Evolutionary conservation across 1,140 invertebrate species (phyloP), one percentile per base, ranked within the genome.

Genomic region (Drosophila fuyamai): DNA sequence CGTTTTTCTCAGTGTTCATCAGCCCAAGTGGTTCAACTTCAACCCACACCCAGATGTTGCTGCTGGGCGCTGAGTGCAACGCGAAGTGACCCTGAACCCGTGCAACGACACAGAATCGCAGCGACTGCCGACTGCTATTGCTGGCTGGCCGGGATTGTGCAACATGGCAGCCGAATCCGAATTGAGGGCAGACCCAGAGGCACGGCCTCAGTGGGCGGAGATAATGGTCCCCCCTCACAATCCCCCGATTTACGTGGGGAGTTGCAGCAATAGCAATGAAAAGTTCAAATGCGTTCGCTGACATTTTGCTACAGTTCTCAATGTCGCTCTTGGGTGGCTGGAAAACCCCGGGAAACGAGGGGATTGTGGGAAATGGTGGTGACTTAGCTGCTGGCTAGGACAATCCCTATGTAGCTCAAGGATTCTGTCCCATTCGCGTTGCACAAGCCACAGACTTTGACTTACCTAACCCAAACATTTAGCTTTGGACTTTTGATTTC

Each of bases 241-340:
- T 32, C 35, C 12, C 59, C 4, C 50, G 50, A 29, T 54, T 71
- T 61, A 76, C 74, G 71, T 70, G 78, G 56, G 65, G 54, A 44
- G 61, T 57, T 47, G 57, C 61, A 58, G 63, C 61, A 55, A 59
- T 46, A 18, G 68, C 71, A 83, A 70, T 67, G 73, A 81, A 86
- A 76, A 79, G 82, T 86, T 86, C 82, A 86, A 81, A 86, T 72
- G 76, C 82, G 82, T 86, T 79, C 83, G 79, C 82, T 86, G 79
- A 86, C 79, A 86, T 86, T 81, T 81, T 58, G 72, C 72, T 54
- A 43, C 54, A 76, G 65, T 44, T 56, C 58, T 68, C 81, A 84
- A 84, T 84, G 77, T 54, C 81, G 58, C 36, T 62, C 46, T 50
- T 14, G 14, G 23, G 12, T 44, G 48, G 29, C 29, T 32, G 41